Evolutionary conservation across 2,888 invertebrate genomes (phyloP), one percentile per base, ranked within the genome.

Genomic region (Cosmorhoe ocellata): DNA sequence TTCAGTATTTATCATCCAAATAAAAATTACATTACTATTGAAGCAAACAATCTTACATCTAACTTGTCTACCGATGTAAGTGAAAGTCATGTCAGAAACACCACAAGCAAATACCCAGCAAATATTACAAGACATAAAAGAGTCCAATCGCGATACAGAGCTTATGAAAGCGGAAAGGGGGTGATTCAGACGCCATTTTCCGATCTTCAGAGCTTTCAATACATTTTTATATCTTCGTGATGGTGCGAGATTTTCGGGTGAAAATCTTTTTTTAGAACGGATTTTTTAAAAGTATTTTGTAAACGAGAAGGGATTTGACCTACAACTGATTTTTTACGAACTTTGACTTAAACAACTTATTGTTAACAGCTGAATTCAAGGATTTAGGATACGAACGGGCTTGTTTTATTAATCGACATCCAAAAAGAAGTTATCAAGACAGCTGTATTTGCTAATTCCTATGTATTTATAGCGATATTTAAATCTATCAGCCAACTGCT

Each of bases 91-190:
- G 41, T 26, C n/a, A 37, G 7, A 37, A 47, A 36, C 10, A 39
- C 45, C 40, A 13, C 34, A 30, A 47, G 48, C 47, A 52, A 53
- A 43, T 42, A 40, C 37, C 46, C 40, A 38, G 37, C 38, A 45
- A 45, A 49, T 54, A 40, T 47, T 47, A 53, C 53, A 53, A 39
- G 34, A 28, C 44, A 37, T 53, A 49, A 53, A 53, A 48, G 45
- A 49, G 60, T 44, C 45, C 47, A 43, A 50, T 51, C 47, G 47
- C 51, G 60, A 60, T 60, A 58, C 33, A 47, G 39, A 49, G 47
- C 41, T 56, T 56, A 54, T 47, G 44, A 45, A 48, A 38, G 43
- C 42, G 51, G 48, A 51, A 58, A 53, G 28, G 34, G 44, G 46
- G 38, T 30, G 43, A 39, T 46, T 43, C 43, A 36, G 44, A 22